A percentile compares a stretch with the other conserved stretches of the same genome.
Evolutionary conservation across 2,888 invertebrate species (phyloP).

Genomic region (Torymus tubicola): DNA sequence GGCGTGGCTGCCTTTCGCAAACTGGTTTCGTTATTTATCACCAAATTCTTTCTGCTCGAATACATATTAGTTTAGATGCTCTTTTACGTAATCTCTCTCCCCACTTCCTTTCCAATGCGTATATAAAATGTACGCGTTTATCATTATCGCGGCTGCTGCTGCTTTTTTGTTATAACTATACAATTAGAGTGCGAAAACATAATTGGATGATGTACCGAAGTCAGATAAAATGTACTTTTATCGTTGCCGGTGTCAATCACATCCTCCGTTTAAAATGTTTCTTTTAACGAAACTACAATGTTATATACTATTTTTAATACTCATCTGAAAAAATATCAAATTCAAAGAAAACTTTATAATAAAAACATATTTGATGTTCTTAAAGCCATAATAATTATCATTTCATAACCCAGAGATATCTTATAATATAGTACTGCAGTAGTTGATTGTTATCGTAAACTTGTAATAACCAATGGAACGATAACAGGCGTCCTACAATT

Average conservation of each 20-base stretch:
- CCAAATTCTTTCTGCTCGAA: constrained; percentile 41
- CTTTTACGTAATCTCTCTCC: constrained; percentile 31
- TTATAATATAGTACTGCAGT: too few species aligned
- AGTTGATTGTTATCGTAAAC: too few species aligned
- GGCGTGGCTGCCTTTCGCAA: constrained; percentile 24
- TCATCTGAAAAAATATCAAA: too few species aligned
- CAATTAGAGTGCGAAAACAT: constrained; percentile 9
- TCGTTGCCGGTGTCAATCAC: neutral
- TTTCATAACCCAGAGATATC: too few species aligned
- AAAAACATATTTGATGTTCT: too few species aligned
- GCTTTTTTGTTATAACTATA: neutral
- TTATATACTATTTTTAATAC: too few species aligned
- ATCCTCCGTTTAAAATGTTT: neutral
- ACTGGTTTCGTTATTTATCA: constrained; percentile 42
- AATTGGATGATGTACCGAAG: constrained; percentile 5
- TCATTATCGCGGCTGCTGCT: constrained; percentile 42
- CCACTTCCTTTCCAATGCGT: constrained; percentile 30
- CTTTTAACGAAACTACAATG: too few species aligned
- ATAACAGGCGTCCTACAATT: too few species aligned
- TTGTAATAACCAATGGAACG: too few species aligned
- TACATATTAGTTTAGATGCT: constrained; percentile 12
- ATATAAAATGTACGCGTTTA: constrained; percentile 25
- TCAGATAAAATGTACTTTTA: neutral
- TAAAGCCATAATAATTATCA: too few species aligned
- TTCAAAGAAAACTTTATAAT: too few species aligned